Conservation (phyloP, 2,888 invertebrate genomes). For the Mayetiola destructor region DNA sequence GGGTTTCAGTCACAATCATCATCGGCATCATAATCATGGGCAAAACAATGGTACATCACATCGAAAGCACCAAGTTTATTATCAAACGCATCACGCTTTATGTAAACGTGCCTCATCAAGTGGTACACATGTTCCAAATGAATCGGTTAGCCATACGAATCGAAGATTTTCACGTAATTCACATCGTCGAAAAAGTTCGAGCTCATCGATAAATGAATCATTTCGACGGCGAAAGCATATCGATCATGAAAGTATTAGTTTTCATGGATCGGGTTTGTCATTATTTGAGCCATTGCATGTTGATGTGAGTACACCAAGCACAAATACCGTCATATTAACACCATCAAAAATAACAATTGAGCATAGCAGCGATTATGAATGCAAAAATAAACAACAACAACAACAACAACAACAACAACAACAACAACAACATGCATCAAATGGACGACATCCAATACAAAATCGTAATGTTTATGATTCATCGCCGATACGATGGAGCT, state of each 20-base stretch:
- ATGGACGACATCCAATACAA: constrained; percentile 18
- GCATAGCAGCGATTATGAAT: constrained; percentile 16
- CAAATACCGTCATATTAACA: constrained; percentile 18
- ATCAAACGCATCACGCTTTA: constrained; percentile 11
- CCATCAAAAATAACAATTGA: constrained; percentile 30
- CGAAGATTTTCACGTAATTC: neutral
- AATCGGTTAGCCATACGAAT: neutral
- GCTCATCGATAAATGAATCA: neutral
- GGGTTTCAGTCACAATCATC: constrained; percentile 19
- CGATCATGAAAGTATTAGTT: constrained; percentile 16
- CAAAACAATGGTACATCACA: constrained; percentile 16
- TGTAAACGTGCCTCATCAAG: neutral
- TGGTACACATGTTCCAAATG: neutral
- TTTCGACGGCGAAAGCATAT: neutral
- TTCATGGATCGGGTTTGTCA: constrained; percentile 6
- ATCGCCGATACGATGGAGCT: constrained; percentile 36
- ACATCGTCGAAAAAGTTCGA: constrained; percentile 8
- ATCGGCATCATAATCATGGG: constrained; percentile 13
- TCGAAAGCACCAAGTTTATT: constrained; percentile 9
- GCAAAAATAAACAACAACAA: neutral
- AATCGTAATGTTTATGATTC: constrained; percentile 33
- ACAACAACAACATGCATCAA: neutral
- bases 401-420: neutral
- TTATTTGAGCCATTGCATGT: constrained; percentile 14
- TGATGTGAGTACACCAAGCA: constrained; percentile 12